Evolutionary conservation across 2,797 vertebrate species (phyloP).

Genomic region (Pangasius mekongensis): DNA sequence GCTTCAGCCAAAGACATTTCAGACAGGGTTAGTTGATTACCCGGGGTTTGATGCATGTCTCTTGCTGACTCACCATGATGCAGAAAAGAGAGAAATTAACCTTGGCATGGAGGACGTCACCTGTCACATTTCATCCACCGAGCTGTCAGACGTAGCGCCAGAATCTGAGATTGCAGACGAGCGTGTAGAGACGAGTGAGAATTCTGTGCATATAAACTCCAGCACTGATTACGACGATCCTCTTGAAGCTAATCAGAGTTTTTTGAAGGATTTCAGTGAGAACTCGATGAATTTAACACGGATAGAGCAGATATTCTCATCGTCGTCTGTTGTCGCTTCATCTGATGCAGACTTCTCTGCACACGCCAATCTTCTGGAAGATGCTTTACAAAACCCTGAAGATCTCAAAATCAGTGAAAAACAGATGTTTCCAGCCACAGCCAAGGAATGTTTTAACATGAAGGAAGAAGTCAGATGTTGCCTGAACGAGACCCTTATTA

Average conservation of each 20-base stretch:
- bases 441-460: slow-evolving; percentile 16
- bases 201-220: not conserved
- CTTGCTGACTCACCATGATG: not conserved
- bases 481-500: slow-evolving; percentile 12
- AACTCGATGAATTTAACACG: not conserved
- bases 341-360: not conserved
- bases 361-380: not conserved
- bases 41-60: slow-evolving; percentile 2
- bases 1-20: not conserved
- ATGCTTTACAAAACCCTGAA: not conserved
- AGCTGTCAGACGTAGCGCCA: slow-evolving; percentile 10
- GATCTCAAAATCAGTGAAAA: not conserved
- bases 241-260: not conserved
- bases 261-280: not conserved
- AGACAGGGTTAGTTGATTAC: slow-evolving; percentile 3
- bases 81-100: slow-evolving; percentile 24
- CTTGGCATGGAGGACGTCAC: not conserved
- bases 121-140: not conserved
- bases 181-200: slow-evolving; percentile 20
- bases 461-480: slow-evolving; percentile 3
- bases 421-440: slow-evolving; percentile 7
- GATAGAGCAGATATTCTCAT: not conserved
- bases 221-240: not conserved
- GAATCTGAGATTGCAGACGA: slow-evolving; percentile 25
- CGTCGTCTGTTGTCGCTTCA: not conserved